Percentiles rank a stretch among this genome's conserved stretches.
Evolutionary conservation across 1,140 invertebrate species (phyloP).

Genomic region (Campoletis sonorensis): DNA sequence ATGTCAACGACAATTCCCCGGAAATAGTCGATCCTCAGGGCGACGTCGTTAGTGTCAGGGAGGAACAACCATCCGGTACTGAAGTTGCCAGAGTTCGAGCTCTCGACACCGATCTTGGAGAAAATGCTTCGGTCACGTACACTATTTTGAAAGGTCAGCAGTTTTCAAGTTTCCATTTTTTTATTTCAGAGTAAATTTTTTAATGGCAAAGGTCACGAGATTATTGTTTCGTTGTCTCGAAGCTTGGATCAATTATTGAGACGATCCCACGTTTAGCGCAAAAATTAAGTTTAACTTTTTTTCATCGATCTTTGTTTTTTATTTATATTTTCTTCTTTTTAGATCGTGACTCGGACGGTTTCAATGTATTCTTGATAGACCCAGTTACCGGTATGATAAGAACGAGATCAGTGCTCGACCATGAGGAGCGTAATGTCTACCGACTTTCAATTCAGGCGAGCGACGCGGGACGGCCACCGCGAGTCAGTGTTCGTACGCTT

Average conservation of each 20-base stretch:
- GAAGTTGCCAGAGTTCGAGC: constrained; percentile 92
- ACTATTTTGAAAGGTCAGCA: constrained; percentile 86
- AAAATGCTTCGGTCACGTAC: constrained; percentile 93
- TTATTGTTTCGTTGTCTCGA: neutral
- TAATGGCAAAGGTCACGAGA: neutral
- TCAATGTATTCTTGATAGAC: constrained; percentile 91
- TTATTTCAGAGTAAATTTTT: neutral
- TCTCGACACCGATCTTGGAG: constrained; percentile 89
- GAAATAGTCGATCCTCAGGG: constrained; percentile 92
- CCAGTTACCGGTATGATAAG: constrained; percentile 90
- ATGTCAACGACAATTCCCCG: constrained; percentile 94
- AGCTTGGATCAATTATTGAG: too few relatives aligned
- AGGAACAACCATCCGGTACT: constrained; percentile 90
- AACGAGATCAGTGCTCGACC: constrained; percentile 91
- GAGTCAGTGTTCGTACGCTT: constrained; percentile 87
- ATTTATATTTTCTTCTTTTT: constrained; percentile 17
- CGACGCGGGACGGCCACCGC: constrained; percentile 89
- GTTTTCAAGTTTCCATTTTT: constrained; percentile 10
- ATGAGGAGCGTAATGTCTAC: constrained; percentile 93
- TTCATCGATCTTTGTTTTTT: too few relatives aligned
- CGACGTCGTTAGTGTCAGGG: constrained; percentile 90
- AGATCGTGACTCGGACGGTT: constrained; percentile 88
- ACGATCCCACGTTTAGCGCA: too few relatives aligned
- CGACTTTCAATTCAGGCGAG: constrained; percentile 89
- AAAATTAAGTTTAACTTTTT: too few relatives aligned